Percentiles rank a stretch among this genome's conserved stretches.
These are phyloP conservation scores for Mongoloraphidia duomilia DNA, from an alignment of 2,888 invertebrate species.

Conservation along the genomic window DNA sequence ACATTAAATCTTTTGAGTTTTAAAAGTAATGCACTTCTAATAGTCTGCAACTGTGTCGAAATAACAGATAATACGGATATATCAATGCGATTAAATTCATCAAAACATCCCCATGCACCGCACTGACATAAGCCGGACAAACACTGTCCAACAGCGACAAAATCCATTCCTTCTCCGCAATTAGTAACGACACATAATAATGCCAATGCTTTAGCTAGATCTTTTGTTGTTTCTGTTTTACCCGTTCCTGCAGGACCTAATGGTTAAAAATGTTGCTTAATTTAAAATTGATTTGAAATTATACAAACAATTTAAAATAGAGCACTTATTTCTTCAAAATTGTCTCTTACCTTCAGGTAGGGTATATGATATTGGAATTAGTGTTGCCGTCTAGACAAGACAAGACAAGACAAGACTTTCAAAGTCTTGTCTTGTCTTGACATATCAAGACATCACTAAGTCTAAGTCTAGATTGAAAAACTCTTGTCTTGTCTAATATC, in stretches of 20 bases:
- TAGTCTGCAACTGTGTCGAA: slow-evolving; percentile 81
- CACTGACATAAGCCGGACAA: slow-evolving; percentile 67
- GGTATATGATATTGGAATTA: no score
- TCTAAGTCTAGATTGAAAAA: no score
- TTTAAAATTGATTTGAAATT: background rate
- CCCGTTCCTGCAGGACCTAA: slow-evolving; percentile 66
- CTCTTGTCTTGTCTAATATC: no score
- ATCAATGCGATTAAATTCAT: slow-evolving; percentile 88
- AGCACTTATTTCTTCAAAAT: no score
- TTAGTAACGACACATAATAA: slow-evolving; percentile 74
- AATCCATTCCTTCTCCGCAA: slow-evolving; percentile 91
- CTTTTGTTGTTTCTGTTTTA: slow-evolving; percentile 86
- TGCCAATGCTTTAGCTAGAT: slow-evolving; percentile 80
- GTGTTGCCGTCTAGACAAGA: no score
- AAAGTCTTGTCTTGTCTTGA: no score
- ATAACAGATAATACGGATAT: slow-evolving; percentile 86
- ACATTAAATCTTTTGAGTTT: slow-evolving; percentile 63
- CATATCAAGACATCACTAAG: no score
- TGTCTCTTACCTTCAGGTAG: no score
- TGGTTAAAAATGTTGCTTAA: slow-evolving; percentile 1
- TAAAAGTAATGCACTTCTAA: slow-evolving; percentile 66
- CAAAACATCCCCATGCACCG: slow-evolving; percentile 94
- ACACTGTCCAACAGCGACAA: slow-evolving; percentile 64
- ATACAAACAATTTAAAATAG: no score
- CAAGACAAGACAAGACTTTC: no score